These are phyloP conservation scores for Varanus komodoensis DNA, from an alignment of 2,113 vertebrate genomes.

Conservation along the genomic window DNA sequence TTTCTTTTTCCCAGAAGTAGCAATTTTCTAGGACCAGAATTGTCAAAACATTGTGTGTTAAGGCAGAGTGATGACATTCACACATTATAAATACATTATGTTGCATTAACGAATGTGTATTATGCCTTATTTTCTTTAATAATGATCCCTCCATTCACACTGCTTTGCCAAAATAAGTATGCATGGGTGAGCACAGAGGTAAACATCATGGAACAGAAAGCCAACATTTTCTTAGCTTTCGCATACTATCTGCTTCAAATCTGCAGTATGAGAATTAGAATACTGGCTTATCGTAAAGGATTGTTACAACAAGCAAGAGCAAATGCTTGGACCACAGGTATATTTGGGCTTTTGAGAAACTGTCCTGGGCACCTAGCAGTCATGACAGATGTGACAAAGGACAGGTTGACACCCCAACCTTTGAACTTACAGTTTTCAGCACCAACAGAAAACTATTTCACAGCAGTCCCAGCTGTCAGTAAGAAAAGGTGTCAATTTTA, in stretches of 20 bases:
- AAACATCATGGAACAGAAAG: neutral
- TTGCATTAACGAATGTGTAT: neutral
- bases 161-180: neutral
- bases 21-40: neutral
- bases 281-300: neutral
- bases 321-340: neutral
- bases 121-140: neutral
- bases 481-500: no score
- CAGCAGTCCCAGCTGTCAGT: no score
- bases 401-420: no score
- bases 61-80: neutral
- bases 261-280: neutral
- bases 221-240: neutral
- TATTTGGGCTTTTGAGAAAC: neutral
- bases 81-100: constrained; percentile 1
- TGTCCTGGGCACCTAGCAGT: no score
- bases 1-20: neutral
- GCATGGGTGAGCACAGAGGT: neutral
- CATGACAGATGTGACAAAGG: no score
- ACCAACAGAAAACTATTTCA: no score
- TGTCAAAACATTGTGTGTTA: constrained; percentile 2
- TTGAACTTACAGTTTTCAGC: no score
- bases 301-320: neutral
- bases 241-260: neutral
- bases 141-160: neutral